These are phyloP conservation scores for Sebastes umbrosus DNA, from an alignment of 2,797 vertebrate species.

Conservation along the genomic window DNA sequence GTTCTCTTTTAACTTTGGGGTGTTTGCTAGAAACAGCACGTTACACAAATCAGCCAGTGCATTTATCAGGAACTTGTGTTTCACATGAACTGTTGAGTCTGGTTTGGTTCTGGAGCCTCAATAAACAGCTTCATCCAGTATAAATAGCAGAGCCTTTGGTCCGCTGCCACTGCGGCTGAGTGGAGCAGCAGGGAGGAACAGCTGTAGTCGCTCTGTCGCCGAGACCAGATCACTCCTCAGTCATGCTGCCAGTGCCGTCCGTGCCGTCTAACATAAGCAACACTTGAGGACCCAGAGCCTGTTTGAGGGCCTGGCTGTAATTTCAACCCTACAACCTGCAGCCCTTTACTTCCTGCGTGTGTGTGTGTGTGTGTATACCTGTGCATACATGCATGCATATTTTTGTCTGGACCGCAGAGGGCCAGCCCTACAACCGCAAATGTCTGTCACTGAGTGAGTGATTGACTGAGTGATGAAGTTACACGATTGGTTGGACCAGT, in stretches of 20 bases:
- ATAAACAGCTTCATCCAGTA: conserved; percentile 56
- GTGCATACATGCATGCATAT: neutral
- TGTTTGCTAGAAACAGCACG: neutral
- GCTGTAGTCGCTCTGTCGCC: conserved; percentile 67
- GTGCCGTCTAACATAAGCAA: conserved; percentile 37
- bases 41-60: neutral
- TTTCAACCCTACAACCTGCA: conserved; percentile 24
- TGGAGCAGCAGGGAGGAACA: conserved; percentile 51
- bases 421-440: too few species aligned
- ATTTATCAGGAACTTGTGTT: conserved; percentile 23
- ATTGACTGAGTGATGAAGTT: too few species aligned
- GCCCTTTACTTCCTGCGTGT: neutral
- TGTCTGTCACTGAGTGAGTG: rapidly evolving
- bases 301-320: conserved; percentile 18
- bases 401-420: neutral
- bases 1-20: neutral
- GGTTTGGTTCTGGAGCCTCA: conserved; percentile 45
- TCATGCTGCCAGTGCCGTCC: conserved; percentile 1
- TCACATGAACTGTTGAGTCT: conserved; percentile 30
- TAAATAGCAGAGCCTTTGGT: conserved; percentile 69
- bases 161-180: conserved; percentile 49
- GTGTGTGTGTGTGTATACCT: too few species aligned
- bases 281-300: conserved; percentile 24
- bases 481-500: too few species aligned
- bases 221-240: conserved; percentile 42